Percentiles rank a stretch among this genome's conserved stretches.
phyloP scores from a whole-genome alignment of 2,113 vertebrate species.

The Acinonyx jubatus region DNA sequence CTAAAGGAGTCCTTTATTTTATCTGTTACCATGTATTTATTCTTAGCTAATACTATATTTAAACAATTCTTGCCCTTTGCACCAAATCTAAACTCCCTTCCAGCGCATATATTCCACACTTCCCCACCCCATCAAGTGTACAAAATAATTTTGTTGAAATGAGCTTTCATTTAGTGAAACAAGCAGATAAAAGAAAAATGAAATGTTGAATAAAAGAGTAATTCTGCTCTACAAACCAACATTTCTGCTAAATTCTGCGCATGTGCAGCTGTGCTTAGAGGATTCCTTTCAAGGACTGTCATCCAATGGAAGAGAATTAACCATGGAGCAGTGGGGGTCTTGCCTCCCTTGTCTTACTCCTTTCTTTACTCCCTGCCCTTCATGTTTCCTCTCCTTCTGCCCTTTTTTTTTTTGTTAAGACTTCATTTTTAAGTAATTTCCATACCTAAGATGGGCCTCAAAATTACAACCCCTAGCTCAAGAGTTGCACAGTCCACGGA shows the following conservation, averaged over 20 bases:
- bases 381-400: not conserved
- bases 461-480: not conserved
- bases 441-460: too few relatives aligned
- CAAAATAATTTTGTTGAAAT: not conserved
- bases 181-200: not conserved
- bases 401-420: not conserved
- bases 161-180: not conserved
- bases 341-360: not conserved
- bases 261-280: not conserved
- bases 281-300: not conserved
- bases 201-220: not conserved
- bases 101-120: not conserved
- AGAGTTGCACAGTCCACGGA: not conserved
- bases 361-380: not conserved
- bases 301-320: not conserved
- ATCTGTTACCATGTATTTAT: not conserved
- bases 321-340: not conserved
- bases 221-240: not conserved
- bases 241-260: not conserved
- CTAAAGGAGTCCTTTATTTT: not conserved
- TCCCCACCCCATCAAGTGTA: not conserved
- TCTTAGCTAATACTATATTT: not conserved
- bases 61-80: not conserved
- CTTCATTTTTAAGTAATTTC: not conserved
- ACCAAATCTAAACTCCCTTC: not conserved